Conservation (phyloP, 2,113 vertebrate genomes). For the Tragelaphus buxtoni region DNA sequence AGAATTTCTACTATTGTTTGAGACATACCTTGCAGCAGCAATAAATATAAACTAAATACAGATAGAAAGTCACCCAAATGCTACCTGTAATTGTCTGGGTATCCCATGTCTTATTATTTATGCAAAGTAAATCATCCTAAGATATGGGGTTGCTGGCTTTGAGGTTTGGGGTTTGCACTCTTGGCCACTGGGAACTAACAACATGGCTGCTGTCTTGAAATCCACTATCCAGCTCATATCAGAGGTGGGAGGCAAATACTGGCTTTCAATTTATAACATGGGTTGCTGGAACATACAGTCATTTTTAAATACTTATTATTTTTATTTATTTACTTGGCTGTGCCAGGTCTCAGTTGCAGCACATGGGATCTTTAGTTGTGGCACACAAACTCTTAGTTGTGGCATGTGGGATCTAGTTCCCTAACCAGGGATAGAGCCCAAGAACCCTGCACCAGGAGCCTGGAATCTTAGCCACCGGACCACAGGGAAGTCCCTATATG, state of each 20-base stretch:
- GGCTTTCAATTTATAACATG: background rate
- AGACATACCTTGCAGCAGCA: background rate
- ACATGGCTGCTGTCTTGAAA: background rate
- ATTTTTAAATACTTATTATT: background rate
- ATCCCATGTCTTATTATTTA: background rate
- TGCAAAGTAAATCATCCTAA: background rate
- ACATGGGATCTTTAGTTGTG: background rate
- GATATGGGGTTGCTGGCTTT: background rate
- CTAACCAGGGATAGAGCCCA: background rate
- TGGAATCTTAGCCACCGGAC: background rate
- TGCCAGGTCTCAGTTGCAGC: background rate
- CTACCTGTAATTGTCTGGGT: too few species aligned
- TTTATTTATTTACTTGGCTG: background rate
- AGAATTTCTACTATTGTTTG: background rate
- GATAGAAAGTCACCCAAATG: background rate
- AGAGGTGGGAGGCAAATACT: background rate
- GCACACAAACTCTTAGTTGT: background rate
- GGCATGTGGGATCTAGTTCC: background rate
- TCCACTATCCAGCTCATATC: background rate
- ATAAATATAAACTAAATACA: background rate
- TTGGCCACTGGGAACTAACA: background rate
- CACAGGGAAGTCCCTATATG: background rate
- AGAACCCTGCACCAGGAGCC: background rate
- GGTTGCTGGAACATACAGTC: fast-evolving
- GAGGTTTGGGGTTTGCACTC: background rate